Evolutionary conservation across 2,113 vertebrate species (phyloP).

Genomic region (Apistogramma diplotaenia): DNA sequence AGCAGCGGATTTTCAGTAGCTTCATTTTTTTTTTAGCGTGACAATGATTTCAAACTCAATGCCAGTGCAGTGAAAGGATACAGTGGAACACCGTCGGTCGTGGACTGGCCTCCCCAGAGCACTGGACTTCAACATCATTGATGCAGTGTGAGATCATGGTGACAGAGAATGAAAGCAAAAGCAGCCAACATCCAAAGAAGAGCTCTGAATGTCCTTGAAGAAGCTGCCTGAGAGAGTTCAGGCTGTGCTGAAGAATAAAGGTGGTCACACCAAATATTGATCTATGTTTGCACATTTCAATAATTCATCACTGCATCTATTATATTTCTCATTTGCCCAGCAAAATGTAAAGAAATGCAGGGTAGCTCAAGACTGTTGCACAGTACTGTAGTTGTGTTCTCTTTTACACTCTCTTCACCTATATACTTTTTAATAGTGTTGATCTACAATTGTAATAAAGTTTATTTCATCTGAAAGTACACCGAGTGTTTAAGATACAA

Average conservation of each 20-base stretch:
- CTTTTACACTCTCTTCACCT: neutral
- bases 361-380: neutral
- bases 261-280: neutral
- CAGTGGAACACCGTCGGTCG: too few species aligned
- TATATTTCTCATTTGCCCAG: neutral
- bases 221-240: too few species aligned
- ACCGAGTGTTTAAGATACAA: neutral
- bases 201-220: too few species aligned
- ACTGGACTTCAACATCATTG: too few species aligned
- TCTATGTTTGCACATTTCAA: neutral
- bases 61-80: too few species aligned
- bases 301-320: neutral
- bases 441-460: neutral
- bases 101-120: too few species aligned
- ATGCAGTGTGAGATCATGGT: too few species aligned
- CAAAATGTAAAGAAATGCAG: neutral
- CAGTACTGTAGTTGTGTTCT: neutral
- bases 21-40: too few species aligned
- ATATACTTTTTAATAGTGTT: neutral
- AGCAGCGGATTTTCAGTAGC: too few species aligned
- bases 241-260: neutral
- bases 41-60: too few species aligned
- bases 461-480: neutral
- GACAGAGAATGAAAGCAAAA: too few species aligned
- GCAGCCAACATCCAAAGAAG: too few species aligned